Evolutionary conservation across 2,888 invertebrate genomes (phyloP).

Genomic region (Acrocyrtus sp.): DNA sequence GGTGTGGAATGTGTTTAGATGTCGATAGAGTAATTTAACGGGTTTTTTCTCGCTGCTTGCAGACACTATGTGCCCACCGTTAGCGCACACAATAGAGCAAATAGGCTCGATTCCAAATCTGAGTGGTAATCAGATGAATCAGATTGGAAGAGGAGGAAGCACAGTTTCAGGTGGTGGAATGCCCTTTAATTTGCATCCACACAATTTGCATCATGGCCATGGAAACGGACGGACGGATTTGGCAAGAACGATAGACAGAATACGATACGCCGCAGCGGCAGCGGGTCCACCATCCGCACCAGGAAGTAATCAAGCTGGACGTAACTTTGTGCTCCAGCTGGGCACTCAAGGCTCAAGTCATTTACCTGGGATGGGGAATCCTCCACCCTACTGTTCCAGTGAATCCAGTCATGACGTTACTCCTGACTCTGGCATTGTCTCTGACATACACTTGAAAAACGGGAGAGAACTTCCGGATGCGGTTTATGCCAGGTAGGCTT

Average conservation of each 20-base stretch:
- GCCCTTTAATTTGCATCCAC: slow-evolving; percentile 63
- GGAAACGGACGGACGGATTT: slow-evolving; percentile 62
- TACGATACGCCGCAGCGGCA: slow-evolving; percentile 63
- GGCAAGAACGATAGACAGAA: slow-evolving; percentile 63
- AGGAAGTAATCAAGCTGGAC: slow-evolving; percentile 59
- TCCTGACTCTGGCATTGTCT: slow-evolving; percentile 63
- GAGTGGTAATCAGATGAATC: slow-evolving; percentile 58
- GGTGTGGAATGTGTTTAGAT: slow-evolving; percentile 1
- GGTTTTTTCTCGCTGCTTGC: slow-evolving; percentile 39
- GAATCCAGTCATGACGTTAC: slow-evolving; percentile 64
- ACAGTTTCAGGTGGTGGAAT: slow-evolving; percentile 47
- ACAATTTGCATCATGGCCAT: slow-evolving; percentile 60
- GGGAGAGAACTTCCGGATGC: slow-evolving; percentile 63
- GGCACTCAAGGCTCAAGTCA: slow-evolving; percentile 58
- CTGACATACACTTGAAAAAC: slow-evolving; percentile 63
- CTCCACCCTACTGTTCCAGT: slow-evolving; percentile 63
- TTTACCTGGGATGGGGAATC: slow-evolving; percentile 62
- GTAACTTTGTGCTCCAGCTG: slow-evolving; percentile 64
- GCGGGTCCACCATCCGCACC: slow-evolving; percentile 58
- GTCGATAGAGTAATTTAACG: slow-evolving; percentile 42
- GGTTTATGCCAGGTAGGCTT: slow-evolving; percentile 62
- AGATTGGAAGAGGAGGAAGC: slow-evolving; percentile 52
- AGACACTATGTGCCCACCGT: slow-evolving; percentile 62
- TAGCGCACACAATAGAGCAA: slow-evolving; percentile 63
- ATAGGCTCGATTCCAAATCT: slow-evolving; percentile 64